These are phyloP conservation scores for Sturnira hondurensis DNA, from an alignment of 2,113 vertebrate genomes.

Conservation along the genomic window DNA sequence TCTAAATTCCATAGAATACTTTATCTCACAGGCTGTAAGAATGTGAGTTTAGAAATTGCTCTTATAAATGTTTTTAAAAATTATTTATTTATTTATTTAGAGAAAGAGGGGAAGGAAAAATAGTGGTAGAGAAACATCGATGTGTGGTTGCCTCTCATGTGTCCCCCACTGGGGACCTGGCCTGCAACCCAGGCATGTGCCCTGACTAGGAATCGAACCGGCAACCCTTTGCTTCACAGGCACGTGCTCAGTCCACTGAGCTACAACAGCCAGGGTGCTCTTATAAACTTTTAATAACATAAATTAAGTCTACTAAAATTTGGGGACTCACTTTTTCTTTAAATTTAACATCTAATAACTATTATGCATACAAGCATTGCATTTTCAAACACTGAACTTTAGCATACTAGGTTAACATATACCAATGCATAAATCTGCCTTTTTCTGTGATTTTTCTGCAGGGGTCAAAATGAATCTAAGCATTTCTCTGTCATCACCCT, in stretches of 20 bases:
- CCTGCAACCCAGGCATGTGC: no score
- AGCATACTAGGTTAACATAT: neutral
- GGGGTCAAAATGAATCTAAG: neutral
- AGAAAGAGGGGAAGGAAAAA: no score
- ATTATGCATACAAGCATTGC: neutral
- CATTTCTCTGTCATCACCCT: neutral
- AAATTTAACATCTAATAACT: neutral
- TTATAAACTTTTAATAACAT: neutral
- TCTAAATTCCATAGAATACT: neutral
- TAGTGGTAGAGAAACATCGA: no score
- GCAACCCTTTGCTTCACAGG: no score
- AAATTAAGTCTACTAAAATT: neutral
- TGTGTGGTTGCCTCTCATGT: no score
- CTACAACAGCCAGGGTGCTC: no score
- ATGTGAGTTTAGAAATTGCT: neutral
- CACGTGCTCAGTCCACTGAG: no score
- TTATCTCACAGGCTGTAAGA: neutral
- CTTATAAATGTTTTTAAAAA: no score
- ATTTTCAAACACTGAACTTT: slow-evolving; percentile 27
- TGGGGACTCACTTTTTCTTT: neutral
- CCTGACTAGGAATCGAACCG: no score
- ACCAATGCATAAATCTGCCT: neutral
- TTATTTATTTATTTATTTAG: no score
- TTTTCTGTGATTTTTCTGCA: neutral
- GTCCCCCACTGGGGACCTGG: no score